These are phyloP conservation scores for Corapipo altera DNA, from an alignment of 2,113 vertebrate genomes.

Conservation along the genomic window DNA sequence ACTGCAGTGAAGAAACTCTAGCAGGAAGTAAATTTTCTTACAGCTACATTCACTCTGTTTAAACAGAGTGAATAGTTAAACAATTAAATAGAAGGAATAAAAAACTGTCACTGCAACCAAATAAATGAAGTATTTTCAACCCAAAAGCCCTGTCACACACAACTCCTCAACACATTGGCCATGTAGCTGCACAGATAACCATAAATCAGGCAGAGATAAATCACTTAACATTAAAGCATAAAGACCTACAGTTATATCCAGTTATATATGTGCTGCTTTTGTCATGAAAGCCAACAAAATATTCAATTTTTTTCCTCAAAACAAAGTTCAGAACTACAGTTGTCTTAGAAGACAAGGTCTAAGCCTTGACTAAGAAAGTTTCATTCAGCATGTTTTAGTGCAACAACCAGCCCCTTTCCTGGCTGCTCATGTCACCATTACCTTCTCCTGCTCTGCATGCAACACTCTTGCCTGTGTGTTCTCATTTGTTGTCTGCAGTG, in stretches of 20 bases:
- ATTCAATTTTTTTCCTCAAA: background rate
- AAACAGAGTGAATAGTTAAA: background rate
- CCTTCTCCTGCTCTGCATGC: constrained; percentile 96
- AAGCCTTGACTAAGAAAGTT: background rate
- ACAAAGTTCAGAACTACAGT: background rate
- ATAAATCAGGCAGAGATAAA: background rate
- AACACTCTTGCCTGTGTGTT: constrained; percentile 89
- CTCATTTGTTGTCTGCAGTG: constrained; percentile 86
- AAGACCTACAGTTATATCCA: background rate
- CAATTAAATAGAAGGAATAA: background rate
- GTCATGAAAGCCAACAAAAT: background rate
- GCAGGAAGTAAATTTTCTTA: background rate
- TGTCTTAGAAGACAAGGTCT: background rate
- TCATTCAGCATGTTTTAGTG: background rate
- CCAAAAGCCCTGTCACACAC: background rate
- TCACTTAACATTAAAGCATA: background rate
- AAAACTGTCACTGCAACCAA: background rate
- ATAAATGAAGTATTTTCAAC: background rate
- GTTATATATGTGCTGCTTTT: background rate
- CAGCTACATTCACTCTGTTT: background rate
- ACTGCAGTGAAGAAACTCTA: background rate
- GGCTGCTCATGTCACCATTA: constrained; percentile 47
- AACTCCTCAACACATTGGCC: background rate
- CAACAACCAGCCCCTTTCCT: background rate
- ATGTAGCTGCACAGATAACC: background rate